Conservation (phyloP, 2,113 vertebrate genomes). For the Python bivittatus region DNA sequence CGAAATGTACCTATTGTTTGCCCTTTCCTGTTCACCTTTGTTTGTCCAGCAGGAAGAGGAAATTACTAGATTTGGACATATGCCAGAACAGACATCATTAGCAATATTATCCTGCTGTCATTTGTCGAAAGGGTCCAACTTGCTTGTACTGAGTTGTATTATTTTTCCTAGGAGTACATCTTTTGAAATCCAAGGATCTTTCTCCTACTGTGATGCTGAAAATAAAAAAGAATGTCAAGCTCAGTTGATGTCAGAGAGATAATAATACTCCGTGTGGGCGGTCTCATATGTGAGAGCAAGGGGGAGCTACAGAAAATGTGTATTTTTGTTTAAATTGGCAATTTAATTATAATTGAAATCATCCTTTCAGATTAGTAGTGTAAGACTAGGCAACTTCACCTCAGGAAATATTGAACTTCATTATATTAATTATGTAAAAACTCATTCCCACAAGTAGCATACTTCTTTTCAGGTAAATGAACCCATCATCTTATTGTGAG, state of each 20-base stretch:
- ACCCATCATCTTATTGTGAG: neutral
- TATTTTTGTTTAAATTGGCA: neutral
- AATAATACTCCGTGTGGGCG: neutral
- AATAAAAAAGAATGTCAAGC: neutral
- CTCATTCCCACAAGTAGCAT: neutral
- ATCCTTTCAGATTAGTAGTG: neutral
- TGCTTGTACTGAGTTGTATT: neutral
- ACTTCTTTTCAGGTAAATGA: neutral
- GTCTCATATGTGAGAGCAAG: neutral
- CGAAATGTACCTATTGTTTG: neutral
- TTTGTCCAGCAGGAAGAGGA: neutral
- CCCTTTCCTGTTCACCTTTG: neutral
- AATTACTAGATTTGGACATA: neutral
- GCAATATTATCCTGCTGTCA: neutral
- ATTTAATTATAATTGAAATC: slow-evolving; percentile 5
- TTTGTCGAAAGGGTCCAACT: neutral
- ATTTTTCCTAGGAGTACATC: no score
- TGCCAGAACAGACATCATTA: neutral
- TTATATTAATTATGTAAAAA: slow-evolving; percentile 9
- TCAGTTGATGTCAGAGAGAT: neutral
- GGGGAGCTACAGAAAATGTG: neutral
- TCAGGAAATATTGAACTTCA: neutral
- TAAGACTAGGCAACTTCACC: neutral
- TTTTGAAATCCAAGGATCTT: neutral
- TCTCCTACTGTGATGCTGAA: neutral